phyloP scores from a whole-genome alignment of 2,888 invertebrate genomes.

The Crematogaster levior region DNA sequence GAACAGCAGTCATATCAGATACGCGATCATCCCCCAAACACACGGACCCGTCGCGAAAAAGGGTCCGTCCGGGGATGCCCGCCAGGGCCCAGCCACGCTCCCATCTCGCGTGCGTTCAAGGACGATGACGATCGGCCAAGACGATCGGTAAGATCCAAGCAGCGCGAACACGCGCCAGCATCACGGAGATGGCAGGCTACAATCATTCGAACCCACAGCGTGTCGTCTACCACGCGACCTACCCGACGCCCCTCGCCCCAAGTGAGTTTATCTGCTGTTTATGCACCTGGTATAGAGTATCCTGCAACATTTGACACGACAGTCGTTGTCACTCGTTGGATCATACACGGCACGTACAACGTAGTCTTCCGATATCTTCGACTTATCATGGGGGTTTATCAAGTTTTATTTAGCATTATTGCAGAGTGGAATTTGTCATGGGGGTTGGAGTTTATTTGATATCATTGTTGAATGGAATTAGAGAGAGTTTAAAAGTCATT shows the following conservation, averaged over 20 bases:
- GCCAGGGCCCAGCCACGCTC: constrained; percentile 70
- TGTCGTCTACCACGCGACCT: constrained; percentile 85
- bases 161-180: constrained; percentile 72
- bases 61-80: constrained; percentile 64
- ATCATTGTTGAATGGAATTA: background rate
- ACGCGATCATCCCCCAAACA: constrained; percentile 55
- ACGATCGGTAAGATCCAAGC: constrained; percentile 75
- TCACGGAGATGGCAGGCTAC: constrained; percentile 83
- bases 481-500: background rate
- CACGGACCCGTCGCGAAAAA: constrained; percentile 26
- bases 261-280: constrained; percentile 80
- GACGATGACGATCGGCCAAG: constrained; percentile 77
- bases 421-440: background rate
- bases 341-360: background rate
- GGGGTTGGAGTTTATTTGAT: background rate
- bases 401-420: too few relatives aligned
- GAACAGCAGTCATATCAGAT: constrained; percentile 64
- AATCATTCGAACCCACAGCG: constrained; percentile 84
- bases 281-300: constrained; percentile 21
- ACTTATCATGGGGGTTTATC: too few relatives aligned
- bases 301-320: background rate
- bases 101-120: constrained; percentile 67
- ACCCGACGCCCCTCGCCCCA: constrained; percentile 85
- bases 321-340: background rate
- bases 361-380: background rate